Conservation (phyloP, 2,888 invertebrate genomes). For the Dicycla oo region DNA sequence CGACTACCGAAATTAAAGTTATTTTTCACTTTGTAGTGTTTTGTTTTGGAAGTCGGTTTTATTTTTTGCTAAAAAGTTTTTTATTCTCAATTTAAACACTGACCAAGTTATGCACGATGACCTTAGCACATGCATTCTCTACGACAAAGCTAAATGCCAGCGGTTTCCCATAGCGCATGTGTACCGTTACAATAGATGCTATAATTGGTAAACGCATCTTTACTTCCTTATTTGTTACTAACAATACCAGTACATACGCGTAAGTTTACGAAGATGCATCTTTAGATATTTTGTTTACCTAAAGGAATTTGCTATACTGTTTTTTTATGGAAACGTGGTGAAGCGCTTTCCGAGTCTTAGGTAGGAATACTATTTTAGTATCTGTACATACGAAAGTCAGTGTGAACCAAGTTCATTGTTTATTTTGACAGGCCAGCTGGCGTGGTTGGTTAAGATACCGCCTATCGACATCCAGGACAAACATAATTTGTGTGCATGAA, state of each 20-base stretch:
- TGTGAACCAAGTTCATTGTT: neutral
- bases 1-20: too few species aligned
- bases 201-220: slow-evolving; percentile 55
- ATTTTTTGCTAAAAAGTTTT: too few species aligned
- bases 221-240: slow-evolving; percentile 44
- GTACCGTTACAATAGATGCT: slow-evolving; percentile 40
- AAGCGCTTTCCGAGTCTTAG: neutral
- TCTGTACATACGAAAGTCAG: neutral
- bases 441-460: too few species aligned
- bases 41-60: too few species aligned
- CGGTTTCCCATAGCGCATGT: slow-evolving; percentile 55
- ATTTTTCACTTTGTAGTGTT: too few species aligned
- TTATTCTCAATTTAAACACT: slow-evolving; percentile 17
- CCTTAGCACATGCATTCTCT: slow-evolving; percentile 43
- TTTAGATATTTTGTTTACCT: neutral
- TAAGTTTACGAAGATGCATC: neutral
- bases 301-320: neutral
- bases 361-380: neutral
- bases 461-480: too few species aligned
- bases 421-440: too few species aligned
- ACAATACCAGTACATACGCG: too few species aligned
- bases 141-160: slow-evolving; percentile 56
- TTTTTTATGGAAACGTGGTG: neutral
- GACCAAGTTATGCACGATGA: too few species aligned
- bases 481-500: too few species aligned